These are phyloP conservation scores for Lampris incognitus DNA, from an alignment of 2,113 vertebrate species.

Conservation along the genomic window DNA sequence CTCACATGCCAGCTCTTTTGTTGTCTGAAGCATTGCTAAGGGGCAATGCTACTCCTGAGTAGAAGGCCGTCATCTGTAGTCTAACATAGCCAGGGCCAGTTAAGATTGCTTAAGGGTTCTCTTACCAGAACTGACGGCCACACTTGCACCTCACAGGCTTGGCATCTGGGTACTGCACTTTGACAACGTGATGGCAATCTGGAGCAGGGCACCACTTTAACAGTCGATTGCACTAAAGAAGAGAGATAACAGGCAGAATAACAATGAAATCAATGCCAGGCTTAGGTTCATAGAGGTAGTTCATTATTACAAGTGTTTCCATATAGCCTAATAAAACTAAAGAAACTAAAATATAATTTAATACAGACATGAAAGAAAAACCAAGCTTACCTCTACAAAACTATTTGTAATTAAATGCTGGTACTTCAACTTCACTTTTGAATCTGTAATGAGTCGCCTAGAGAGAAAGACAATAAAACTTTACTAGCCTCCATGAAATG, in stretches of 20 bases:
- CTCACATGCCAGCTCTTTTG: neutral
- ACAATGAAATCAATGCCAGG: neutral
- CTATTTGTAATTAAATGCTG: slow-evolving; percentile 99
- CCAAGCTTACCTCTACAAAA: slow-evolving; percentile 98
- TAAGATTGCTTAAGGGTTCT: neutral
- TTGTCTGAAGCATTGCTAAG: neutral
- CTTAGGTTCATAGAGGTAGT: neutral
- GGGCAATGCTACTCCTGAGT: neutral
- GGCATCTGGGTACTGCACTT: slow-evolving; percentile 99
- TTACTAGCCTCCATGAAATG: slow-evolving; percentile 24
- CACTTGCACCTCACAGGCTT: slow-evolving; percentile 99
- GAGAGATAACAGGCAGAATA: slow-evolving; percentile 17
- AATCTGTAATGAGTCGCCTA: slow-evolving; percentile 99
- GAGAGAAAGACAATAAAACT: slow-evolving; percentile 50
- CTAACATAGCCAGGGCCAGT: neutral
- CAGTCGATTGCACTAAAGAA: slow-evolving; percentile 95
- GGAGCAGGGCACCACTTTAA: slow-evolving; percentile 99
- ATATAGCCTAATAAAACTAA: too few species aligned
- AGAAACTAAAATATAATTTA: too few species aligned
- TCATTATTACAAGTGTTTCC: neutral
- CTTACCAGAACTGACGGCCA: slow-evolving; percentile 98
- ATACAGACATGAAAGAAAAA: slow-evolving; percentile 7
- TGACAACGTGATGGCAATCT: slow-evolving; percentile 99
- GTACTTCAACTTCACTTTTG: slow-evolving; percentile 99
- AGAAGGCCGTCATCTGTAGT: slow-evolving; percentile 2